These are phyloP conservation scores for Cylloceria caligata DNA, from an alignment of 2,888 invertebrate species.

Conservation along the genomic window DNA sequence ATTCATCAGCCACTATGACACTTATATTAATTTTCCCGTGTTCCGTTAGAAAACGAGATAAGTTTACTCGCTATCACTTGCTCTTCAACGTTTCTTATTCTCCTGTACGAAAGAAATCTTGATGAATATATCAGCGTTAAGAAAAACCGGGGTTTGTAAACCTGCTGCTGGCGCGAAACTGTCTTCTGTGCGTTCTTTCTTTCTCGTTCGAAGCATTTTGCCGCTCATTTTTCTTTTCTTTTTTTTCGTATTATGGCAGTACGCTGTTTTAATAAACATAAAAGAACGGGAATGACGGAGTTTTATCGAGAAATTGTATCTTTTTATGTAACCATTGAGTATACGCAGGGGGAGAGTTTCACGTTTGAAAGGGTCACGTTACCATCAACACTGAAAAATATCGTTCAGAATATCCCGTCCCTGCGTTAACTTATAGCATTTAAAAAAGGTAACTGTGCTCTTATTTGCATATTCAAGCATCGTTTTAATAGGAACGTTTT, in stretches of 20 bases:
- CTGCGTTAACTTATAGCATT: not conserved
- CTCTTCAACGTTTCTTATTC: slow-evolving; percentile 26
- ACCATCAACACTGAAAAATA: not conserved
- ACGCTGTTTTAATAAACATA: slow-evolving; percentile 22
- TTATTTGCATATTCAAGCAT: not conserved
- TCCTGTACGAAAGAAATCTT: slow-evolving; percentile 21
- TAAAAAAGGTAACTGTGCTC: not conserved
- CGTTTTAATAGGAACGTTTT: not conserved
- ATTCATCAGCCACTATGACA: slow-evolving; percentile 14
- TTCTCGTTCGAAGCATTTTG: slow-evolving; percentile 4
- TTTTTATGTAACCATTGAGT: not conserved
- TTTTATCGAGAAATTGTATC: slow-evolving; percentile 13
- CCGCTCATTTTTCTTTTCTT: slow-evolving; percentile 7
- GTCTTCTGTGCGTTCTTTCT: not conserved
- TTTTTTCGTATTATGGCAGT: not conserved
- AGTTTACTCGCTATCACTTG: slow-evolving; percentile 45
- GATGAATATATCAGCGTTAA: slow-evolving; percentile 28
- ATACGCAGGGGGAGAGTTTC: not conserved
- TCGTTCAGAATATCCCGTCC: not conserved
- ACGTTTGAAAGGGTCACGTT: not conserved
- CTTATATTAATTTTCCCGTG: slow-evolving; percentile 52
- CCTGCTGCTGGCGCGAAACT: slow-evolving; percentile 3
- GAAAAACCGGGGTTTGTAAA: not conserved
- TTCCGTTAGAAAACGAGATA: slow-evolving; percentile 54
- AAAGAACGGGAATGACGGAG: not conserved